Evolutionary conservation across 2,113 vertebrate species (phyloP), one percentile per base, ranked within the genome.

Genomic region (Heterochromis multidens): DNA sequence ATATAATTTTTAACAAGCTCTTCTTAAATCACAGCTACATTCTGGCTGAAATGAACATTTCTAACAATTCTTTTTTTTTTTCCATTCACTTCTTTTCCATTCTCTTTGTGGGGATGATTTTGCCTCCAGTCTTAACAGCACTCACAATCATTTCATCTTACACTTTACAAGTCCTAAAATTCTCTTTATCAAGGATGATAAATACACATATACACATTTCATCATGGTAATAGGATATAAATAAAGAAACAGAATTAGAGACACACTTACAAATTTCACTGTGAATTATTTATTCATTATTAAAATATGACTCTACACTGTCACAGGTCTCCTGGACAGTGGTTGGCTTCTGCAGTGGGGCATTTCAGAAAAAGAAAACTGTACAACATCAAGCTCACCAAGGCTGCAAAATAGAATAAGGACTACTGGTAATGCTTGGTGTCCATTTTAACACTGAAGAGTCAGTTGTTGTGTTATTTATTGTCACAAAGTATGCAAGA

Each of bases 51-150:
- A 81, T 61, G 14, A 43, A 72, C 1, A 65, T 35, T 70, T 84
- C 54, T 61, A 84, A 86, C 46, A 82, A 82, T 63, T 49, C 54
- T 86, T 72, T 49, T 54, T 86, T 67, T 31, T 25, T 31, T 54
- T 72, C 72, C 60, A 78, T 61, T 77, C 29, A 61, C 65, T 29
- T 78, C 84, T 62, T 29, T 43, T 82, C 3, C 40, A 74, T 72
- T 88, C 76, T 81, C 14, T 82, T 78, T 77, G 83, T 88, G 80
- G 54, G 29, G 67, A 59, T 54, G 76, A 33, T 59, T 77, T 79
- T 25, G 35, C 80, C 67, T 52, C 21, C 29, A 23, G 70, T 77
- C 54, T 43, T 77, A 82, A 72, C 57, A 52, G 2, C 17, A 19
- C 37, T 49, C 79, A 74, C 52, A 52, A 49, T 52, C 54, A 60